Evolutionary conservation across 2,888 invertebrate genomes (phyloP), one percentile per base, ranked within the genome.

Genomic region (Eupithecia insigniata): DNA sequence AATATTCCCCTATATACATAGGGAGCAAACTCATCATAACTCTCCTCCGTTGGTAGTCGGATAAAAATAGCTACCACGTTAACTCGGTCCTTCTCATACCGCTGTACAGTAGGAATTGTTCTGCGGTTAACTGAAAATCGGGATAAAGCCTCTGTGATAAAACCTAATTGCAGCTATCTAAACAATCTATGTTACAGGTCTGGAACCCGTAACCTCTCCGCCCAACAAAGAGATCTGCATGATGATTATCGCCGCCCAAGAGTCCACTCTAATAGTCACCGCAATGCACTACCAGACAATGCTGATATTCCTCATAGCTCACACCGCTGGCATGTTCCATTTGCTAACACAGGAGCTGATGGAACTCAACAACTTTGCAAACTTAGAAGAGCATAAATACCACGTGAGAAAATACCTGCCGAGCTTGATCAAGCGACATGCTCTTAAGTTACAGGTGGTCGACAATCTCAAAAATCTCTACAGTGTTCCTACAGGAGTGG

Each of bases 401-500:
- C 12, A 62, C 5, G 85, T 87, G 0, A 87, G 81, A 34, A 76
- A 87, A 70, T 82, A 78, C 43, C 75, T 93, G 0, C 82, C 86
- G 0, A 64, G 32, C 4, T 46, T 92, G 5, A 83, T 91, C 2
- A 51, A 74, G 1, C 88, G 92, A 1, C 92, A 93, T 70, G 72
- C 79, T 2, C 68, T 87, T 26, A 84, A 82, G 1, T 77, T 93
- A n/a, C 79, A 81, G 2, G 83, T 86, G 1, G 82, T 87, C 7
- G 77, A 83, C 0, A 85, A 86, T 28, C 71, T 92, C 0, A 89
- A 90, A 70, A 67, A 76, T 5, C 79, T 93, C 1, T 93, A 91
- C 72, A 91, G 90, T 64, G 77, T 87, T 18, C 87, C 92, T 7
- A 81, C 92, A 3, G 93, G 93, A 7, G 84, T 93, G 0, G 90